These are phyloP conservation scores for Sciurus carolinensis DNA, from an alignment of 2,797 vertebrate genomes.

Conservation along the genomic window DNA sequence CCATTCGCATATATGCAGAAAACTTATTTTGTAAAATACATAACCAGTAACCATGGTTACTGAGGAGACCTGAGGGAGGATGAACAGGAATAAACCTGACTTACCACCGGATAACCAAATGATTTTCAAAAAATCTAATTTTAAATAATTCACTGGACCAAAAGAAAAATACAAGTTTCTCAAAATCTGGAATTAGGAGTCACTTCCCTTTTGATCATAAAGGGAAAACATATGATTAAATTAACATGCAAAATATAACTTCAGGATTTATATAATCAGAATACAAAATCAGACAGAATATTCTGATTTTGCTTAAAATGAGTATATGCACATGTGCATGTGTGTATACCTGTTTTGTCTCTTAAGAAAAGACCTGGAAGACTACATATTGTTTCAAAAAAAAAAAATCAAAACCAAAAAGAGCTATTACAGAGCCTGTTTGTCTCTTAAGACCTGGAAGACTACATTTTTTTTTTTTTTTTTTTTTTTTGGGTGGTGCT, in stretches of 20 bases:
- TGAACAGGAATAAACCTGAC: background rate
- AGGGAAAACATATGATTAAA: background rate
- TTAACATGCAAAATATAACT: background rate
- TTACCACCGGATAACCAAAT: background rate
- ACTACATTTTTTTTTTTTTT: too few relatives aligned
- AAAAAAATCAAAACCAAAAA: too few relatives aligned
- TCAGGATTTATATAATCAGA: background rate
- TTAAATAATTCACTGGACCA: background rate
- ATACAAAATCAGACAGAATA: background rate
- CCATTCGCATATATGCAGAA: background rate
- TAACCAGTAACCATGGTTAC: background rate
- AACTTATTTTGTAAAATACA: background rate
- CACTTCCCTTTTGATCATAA: background rate
- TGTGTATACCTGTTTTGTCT: too few relatives aligned
- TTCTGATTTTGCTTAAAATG: background rate
- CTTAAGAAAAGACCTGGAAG: background rate
- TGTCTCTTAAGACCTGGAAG: too few relatives aligned
- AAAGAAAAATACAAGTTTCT: background rate
- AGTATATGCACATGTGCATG: too few relatives aligned
- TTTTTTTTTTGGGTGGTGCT: too few relatives aligned
- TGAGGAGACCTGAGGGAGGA: background rate
- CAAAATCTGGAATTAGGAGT: background rate
- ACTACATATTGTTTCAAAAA: background rate
- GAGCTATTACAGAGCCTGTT: too few relatives aligned
- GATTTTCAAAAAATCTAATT: slow-evolving; percentile 1